phyloP scores from a whole-genome alignment of 2,113 vertebrate genomes.

The Atlantisia rogersi region DNA sequence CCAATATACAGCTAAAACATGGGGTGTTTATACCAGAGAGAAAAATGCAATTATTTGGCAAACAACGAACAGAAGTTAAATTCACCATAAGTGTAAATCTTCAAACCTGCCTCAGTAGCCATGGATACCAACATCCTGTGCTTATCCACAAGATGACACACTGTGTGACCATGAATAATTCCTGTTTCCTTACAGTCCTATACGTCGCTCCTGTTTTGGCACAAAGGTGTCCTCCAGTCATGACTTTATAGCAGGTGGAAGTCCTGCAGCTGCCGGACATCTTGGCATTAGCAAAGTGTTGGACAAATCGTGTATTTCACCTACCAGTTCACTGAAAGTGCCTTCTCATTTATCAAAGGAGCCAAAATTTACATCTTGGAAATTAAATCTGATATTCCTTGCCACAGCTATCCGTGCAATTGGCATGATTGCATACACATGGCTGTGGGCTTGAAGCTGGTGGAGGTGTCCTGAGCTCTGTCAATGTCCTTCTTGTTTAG shows the following conservation, averaged over 20 bases:
- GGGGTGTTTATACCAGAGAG: neutral
- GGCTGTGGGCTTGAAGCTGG: neutral
- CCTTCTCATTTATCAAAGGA: neutral
- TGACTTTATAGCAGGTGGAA: neutral
- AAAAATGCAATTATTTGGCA: too few species aligned
- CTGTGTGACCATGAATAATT: neutral
- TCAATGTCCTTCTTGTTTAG: neutral
- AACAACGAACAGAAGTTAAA: too few species aligned
- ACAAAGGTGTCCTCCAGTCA: neutral
- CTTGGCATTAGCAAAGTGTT: neutral
- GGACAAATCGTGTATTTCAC: neutral
- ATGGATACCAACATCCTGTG: neutral
- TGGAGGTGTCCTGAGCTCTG: rapidly evolving
- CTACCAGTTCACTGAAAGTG: neutral
- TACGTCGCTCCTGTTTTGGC: neutral
- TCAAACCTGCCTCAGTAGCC: neutral
- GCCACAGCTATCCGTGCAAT: too few species aligned
- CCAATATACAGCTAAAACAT: neutral
- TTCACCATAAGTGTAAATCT: neutral
- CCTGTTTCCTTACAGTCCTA: neutral
- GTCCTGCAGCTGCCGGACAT: neutral
- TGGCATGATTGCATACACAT: neutral
- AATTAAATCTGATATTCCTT: neutral
- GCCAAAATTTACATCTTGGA: neutral
- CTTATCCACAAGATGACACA: neutral